Percentiles rank a stretch among this genome's conserved stretches.
Conservation (phyloP, 2,113 vertebrate species). For the Mobula hypostoma region DNA sequence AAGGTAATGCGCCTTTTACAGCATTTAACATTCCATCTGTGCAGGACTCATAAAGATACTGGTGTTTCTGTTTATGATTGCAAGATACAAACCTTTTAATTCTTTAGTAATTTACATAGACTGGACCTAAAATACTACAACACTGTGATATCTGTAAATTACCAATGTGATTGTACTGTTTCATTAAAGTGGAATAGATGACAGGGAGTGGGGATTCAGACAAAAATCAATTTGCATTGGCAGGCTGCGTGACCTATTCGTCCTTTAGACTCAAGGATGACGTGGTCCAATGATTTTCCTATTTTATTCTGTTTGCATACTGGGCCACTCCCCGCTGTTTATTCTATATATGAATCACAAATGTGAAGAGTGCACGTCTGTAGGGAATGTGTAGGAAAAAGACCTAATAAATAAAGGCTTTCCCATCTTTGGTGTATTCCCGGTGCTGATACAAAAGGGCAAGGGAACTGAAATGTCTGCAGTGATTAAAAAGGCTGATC, state of each 20-base stretch:
- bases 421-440: not conserved
- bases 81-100: not conserved
- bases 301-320: not conserved
- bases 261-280: slow-evolving; percentile 21
- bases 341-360: slow-evolving; percentile 8
- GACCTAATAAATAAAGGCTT: slow-evolving; percentile 14
- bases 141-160: not conserved
- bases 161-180: not conserved
- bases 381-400: slow-evolving; percentile 27
- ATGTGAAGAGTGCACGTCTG: not conserved
- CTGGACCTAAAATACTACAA: not conserved
- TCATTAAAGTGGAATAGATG: slow-evolving; percentile 10
- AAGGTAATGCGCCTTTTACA: not conserved
- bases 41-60: not conserved
- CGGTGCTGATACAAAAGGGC: not conserved
- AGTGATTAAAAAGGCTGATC: not conserved
- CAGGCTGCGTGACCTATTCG: slow-evolving; percentile 27
- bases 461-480: slow-evolving; percentile 13
- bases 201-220: slow-evolving; percentile 9
- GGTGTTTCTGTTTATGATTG: not conserved
- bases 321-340: slow-evolving; percentile 15
- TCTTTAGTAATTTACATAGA: not conserved
- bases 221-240: not conserved
- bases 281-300: slow-evolving; percentile 17
- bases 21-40: not conserved